Conservation (phyloP, 2,113 vertebrate species). For the Petroica traversi region DNA sequence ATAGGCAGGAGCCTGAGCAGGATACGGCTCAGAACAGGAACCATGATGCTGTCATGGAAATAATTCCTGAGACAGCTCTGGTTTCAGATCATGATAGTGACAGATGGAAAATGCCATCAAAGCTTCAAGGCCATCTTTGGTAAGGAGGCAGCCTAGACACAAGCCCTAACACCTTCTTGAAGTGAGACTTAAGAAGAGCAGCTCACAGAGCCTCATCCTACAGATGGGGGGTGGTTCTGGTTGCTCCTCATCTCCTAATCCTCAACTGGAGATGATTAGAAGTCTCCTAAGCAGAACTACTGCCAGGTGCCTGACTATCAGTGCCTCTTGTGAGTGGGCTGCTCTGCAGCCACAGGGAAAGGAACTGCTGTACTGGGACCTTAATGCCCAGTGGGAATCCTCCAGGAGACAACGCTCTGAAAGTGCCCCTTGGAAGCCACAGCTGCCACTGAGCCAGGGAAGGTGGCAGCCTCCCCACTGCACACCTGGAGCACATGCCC, state of each 20-base stretch:
- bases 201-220: not conserved
- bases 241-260: not conserved
- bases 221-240: not conserved
- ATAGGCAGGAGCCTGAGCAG: not conserved
- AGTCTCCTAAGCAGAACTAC: not conserved
- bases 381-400: not conserved
- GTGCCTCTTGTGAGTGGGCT: not conserved
- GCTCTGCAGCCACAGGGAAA: not conserved
- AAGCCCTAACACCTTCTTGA: not conserved
- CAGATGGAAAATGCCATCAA: conserved; percentile 22
- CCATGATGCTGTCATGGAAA: not conserved
- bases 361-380: not conserved
- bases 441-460: not conserved
- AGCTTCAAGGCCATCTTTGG: not conserved
- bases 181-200: not conserved
- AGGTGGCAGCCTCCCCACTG: not conserved
- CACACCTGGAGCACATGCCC: rapidly evolving
- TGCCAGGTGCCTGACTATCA: not conserved
- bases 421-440: not conserved
- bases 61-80: not conserved
- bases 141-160: not conserved
- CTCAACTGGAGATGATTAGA: not conserved
- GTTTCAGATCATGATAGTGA: not conserved
- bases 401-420: not conserved
- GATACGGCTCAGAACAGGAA: not conserved